Evolutionary conservation across 2,797 vertebrate species (phyloP).

Genomic region (Mionectes olivaceus): DNA sequence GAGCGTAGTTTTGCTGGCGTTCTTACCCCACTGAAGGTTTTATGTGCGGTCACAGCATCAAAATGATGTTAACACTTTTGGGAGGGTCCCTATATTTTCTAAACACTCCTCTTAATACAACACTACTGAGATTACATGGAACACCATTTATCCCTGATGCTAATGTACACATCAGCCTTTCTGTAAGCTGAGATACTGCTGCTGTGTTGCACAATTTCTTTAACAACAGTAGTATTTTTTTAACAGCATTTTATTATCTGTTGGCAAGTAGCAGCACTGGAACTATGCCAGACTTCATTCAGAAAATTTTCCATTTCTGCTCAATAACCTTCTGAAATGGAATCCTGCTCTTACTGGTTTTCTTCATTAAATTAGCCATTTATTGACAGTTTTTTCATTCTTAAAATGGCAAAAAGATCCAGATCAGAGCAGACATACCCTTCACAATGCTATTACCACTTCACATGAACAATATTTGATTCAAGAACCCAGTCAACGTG

Average conservation of each 20-base stretch:
- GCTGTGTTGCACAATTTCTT: background rate
- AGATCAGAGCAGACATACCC: background rate
- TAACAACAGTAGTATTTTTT: background rate
- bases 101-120: background rate
- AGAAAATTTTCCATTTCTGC: background rate
- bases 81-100: background rate
- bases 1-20: background rate
- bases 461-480: background rate
- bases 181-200: background rate
- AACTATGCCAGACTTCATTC: background rate
- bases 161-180: background rate
- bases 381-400: background rate
- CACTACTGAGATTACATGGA: background rate
- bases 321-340: background rate
- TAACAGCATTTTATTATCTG: background rate
- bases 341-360: background rate
- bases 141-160: background rate
- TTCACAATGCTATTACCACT: background rate
- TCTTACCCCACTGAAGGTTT: background rate
- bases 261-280: background rate
- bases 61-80: background rate
- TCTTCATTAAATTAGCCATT: background rate
- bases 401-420: background rate
- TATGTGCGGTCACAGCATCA: background rate
- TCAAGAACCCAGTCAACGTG: background rate